Base-by-base conservation (phyloP, 1,140 invertebrate species). In the Kradibia gibbosae region DNA sequence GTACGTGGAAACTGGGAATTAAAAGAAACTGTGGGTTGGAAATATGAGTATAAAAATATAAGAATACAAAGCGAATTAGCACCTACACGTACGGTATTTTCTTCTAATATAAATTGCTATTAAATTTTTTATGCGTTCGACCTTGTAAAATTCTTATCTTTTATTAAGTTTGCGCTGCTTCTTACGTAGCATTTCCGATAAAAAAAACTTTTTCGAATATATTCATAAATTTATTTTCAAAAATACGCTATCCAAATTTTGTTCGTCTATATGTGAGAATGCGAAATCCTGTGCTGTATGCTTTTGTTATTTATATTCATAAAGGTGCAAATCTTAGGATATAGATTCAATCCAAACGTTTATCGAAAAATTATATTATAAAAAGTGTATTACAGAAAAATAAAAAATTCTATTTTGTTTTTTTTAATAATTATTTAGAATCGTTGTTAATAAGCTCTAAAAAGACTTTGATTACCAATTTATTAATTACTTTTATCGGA, bases 171-270 rank as follows among this genome's bases (percentile, higher is more conserved):
- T 34, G 34, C 36, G 5, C 5, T 20, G 34, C 7, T 39, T 22
- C 10, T 22, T 15, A 67, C 17, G 34, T 67, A 15, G 20, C 17
- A 7, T 10, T 22, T 13, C 36, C 39, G 15, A 20, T 67, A 67
- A 67, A 39, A 67, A 67, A 39, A 5, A 22, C 34, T 67, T 39
- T 39, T 22, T 67, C 62, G 62, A 67, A 67, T 39, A 39, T 31
- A 67, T 67, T 65, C 62, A 34, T 65, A 65, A 65, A 65, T 65
- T 67, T 67, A 67, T 39, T 67, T 67, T 67, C 39, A 34, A 67
- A 10, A n/a, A 39, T 8, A 0, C 20, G 60, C 4, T 36, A 36
- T 65, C 17, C 31, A 17, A 36, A 20, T 65, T 65, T 65, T 65
- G 36, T 65, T 36, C 60, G 31, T 31, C 28, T 1, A 62, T 34